Evolutionary conservation across 1,140 invertebrate species (phyloP).

Genomic region (Cyrtorhinus lividipennis): DNA sequence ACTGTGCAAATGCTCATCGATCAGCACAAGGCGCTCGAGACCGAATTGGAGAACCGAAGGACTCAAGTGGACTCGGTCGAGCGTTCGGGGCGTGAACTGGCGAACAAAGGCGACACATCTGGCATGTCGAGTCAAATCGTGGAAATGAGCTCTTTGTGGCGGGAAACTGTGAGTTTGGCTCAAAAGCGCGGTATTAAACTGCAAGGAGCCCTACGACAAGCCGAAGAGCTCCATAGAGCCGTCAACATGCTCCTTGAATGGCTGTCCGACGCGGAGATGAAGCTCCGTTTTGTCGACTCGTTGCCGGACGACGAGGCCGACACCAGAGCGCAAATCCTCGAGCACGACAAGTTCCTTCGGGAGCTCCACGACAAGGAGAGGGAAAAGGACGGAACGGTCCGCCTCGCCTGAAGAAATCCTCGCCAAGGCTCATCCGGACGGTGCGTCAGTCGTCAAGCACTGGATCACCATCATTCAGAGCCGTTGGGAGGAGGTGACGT

Average conservation of each 20-base stretch:
- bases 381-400: conserved; percentile 75
- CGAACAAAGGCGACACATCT: conserved; percentile 68
- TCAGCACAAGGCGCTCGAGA: conserved; percentile 82
- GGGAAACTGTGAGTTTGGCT: conserved; percentile 60
- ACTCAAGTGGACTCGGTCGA: conserved; percentile 81
- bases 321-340: conserved; percentile 65
- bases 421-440: conserved; percentile 84
- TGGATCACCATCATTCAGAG: conserved; percentile 95
- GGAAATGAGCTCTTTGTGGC: conserved; percentile 74
- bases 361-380: conserved; percentile 70
- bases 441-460: conserved; percentile 84
- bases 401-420: conserved; percentile 77
- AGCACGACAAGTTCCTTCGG: conserved; percentile 75
- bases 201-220: conserved; percentile 67
- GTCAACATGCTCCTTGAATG: conserved; percentile 90
- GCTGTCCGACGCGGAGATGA: conserved; percentile 90
- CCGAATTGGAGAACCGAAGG: conserved; percentile 71
- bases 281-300: conserved; percentile 70
- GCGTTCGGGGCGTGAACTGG: conserved; percentile 74
- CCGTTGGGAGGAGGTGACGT: conserved; percentile 76
- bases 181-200: conserved; percentile 61
- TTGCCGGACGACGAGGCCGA: conserved; percentile 83
- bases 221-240: conserved; percentile 83
- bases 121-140: conserved; percentile 66
- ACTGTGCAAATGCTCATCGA: conserved; percentile 87